phyloP scores from a whole-genome alignment of 2,888 invertebrate species.

The Dione vanillae region DNA sequence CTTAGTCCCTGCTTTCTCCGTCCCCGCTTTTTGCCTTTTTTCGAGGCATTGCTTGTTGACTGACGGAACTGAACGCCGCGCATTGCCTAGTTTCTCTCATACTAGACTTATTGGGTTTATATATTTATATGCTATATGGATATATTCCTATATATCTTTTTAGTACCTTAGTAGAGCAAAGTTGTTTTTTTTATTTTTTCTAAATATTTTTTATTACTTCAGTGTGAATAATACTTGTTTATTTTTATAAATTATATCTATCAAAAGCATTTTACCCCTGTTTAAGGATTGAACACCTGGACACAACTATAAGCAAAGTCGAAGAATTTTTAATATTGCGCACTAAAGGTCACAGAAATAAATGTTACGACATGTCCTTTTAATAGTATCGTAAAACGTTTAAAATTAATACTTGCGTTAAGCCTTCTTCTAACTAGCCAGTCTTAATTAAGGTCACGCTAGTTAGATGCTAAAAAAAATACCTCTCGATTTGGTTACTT shows the following conservation, averaged over 20 bases:
- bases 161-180: no score
- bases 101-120: no score
- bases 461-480: slow-evolving; percentile 3
- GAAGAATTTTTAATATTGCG: not conserved
- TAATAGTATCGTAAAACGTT: slow-evolving; percentile 29
- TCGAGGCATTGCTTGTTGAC: no score
- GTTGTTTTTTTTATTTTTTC: no score
- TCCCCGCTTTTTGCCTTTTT: no score
- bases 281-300: not conserved
- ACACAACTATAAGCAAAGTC: not conserved
- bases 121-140: no score
- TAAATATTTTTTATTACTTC: no score
- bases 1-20: no score
- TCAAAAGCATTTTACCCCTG: not conserved
- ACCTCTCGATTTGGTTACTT: slow-evolving; percentile 15
- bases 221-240: no score
- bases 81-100: no score
- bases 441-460: slow-evolving; percentile 34
- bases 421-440: slow-evolving; percentile 4
- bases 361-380: slow-evolving; percentile 9
- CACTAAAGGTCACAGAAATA: slow-evolving; percentile 9
- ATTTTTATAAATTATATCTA: not conserved
- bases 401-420: slow-evolving; percentile 25
- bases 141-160: no score
- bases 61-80: no score